These are phyloP conservation scores for Martes flavigula DNA, from an alignment of 2,797 vertebrate genomes.

Conservation along the genomic window DNA sequence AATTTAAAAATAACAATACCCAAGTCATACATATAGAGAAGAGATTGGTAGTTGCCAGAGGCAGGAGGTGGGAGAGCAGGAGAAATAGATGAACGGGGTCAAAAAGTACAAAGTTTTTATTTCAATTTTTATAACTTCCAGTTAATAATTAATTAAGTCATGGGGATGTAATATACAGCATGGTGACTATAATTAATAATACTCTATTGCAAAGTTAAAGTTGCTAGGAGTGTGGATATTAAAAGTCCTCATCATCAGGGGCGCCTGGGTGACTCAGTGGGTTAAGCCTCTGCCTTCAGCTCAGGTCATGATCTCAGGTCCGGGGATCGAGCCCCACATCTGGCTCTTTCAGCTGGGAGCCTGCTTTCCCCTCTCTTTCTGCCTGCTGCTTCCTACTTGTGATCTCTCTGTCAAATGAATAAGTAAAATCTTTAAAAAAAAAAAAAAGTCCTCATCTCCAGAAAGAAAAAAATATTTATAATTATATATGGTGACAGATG, in stretches of 20 bases:
- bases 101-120: not conserved
- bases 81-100: not conserved
- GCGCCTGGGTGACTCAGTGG: no score
- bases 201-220: not conserved
- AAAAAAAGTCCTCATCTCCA: not conserved
- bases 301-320: no score
- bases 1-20: not conserved
- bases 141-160: not conserved
- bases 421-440: no score
- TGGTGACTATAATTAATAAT: not conserved
- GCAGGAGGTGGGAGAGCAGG: not conserved
- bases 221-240: not conserved
- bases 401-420: no score
- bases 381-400: no score
- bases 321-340: no score
- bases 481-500: not conserved
- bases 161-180: not conserved
- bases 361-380: no score
- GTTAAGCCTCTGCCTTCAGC: no score
- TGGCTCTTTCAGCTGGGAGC: no score
- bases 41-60: not conserved
- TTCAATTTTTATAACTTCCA: not conserved
- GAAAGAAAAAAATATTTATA: not conserved
- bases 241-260: not conserved
- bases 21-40: not conserved